Conservation (phyloP, 2,888 invertebrate species). For the Chymomyza fuscimana region DNA sequence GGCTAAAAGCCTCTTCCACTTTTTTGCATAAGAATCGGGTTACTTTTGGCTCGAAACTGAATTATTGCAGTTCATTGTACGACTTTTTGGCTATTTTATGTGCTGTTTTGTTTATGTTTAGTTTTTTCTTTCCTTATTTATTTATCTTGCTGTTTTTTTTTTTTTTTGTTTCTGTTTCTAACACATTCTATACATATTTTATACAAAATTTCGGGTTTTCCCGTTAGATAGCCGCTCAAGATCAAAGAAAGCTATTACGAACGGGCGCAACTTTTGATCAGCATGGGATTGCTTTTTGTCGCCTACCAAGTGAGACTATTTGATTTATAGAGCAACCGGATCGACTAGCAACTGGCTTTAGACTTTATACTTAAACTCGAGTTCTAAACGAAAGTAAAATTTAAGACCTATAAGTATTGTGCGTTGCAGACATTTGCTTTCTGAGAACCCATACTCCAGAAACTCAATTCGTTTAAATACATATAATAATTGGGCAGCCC, state of each 20-base stretch:
- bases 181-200: conserved; percentile 24
- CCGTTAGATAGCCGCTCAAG: conserved; percentile 15
- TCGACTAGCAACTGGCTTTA: not conserved
- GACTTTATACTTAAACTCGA: conserved; percentile 29
- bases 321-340: conserved; percentile 61
- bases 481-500: not conserved
- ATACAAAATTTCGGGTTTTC: conserved; percentile 42
- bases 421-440: no score
- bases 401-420: conserved; percentile 2
- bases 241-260: conserved; percentile 4
- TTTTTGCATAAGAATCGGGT: conserved; percentile 32
- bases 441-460: not conserved
- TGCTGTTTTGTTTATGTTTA: conserved; percentile 1
- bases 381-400: conserved; percentile 59
- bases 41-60: conserved; percentile 7
- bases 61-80: conserved; percentile 7
- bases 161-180: conserved; percentile 33
- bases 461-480: not conserved
- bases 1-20: not conserved
- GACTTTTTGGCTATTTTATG: conserved; percentile 13
- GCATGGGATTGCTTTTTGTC: conserved; percentile 40
- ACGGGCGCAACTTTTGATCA: not conserved
- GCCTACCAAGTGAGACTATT: conserved; percentile 38
- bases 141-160: not conserved
- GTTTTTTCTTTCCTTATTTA: not conserved